Percentiles rank a stretch among this genome's conserved stretches.
Conservation (phyloP, 1,140 invertebrate species). For the Procambarus clarkii region DNA sequence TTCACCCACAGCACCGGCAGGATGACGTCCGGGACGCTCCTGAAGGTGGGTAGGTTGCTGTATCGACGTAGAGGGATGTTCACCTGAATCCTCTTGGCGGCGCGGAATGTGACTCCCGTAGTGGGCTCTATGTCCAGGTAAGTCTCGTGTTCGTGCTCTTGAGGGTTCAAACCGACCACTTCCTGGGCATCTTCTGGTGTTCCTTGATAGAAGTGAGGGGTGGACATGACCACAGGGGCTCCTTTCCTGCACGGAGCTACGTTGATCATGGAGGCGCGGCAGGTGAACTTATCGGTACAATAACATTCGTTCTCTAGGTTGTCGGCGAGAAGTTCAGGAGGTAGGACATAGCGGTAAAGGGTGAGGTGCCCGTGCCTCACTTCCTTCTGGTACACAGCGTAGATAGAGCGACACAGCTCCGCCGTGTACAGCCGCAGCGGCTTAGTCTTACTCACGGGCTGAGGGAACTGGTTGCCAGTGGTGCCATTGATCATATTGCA, state of each 20-base stretch:
- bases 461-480: constrained; percentile 72
- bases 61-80: constrained; percentile 63
- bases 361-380: constrained; percentile 58
- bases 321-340: constrained; percentile 61
- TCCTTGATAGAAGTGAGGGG: constrained; percentile 89
- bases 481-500: constrained; percentile 73
- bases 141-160: constrained; percentile 83
- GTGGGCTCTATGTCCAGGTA: constrained; percentile 83
- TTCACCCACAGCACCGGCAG: constrained; percentile 70
- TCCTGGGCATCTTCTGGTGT: constrained; percentile 82
- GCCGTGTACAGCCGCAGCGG: constrained; percentile 65
- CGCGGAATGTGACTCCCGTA: constrained; percentile 70
- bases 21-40: constrained; percentile 53
- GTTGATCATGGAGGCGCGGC: constrained; percentile 69
- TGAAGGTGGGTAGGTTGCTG: constrained; percentile 46
- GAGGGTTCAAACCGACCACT: constrained; percentile 84
- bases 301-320: constrained; percentile 71
- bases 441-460: constrained; percentile 59
- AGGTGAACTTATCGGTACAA: constrained; percentile 70
- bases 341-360: constrained; percentile 68
- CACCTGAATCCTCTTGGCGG: constrained; percentile 70
- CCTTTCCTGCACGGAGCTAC: constrained; percentile 71
- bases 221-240: constrained; percentile 77
- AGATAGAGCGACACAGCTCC: constrained; percentile 72
- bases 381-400: constrained; percentile 64